Percentiles rank a stretch among this genome's conserved stretches.
Conservation (phyloP, 1,140 invertebrate genomes). For the Conus ventricosus region DNA sequence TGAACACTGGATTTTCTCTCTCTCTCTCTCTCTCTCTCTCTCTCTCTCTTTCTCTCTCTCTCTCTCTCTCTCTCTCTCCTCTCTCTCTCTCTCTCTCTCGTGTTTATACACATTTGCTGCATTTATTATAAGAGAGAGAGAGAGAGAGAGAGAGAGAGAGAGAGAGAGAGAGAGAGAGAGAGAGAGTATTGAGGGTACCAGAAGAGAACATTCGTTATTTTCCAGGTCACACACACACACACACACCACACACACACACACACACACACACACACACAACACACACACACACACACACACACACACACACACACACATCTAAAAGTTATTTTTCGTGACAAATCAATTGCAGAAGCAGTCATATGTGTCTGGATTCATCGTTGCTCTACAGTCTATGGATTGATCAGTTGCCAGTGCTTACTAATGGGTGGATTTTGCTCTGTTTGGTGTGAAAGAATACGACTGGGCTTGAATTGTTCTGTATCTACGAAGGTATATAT, state of each 20-base stretch:
- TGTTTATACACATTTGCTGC: too few relatives aligned
- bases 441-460: too few relatives aligned
- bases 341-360: background rate
- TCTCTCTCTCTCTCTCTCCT: too few relatives aligned
- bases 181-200: too few relatives aligned
- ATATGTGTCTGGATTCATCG: background rate
- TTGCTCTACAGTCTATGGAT: background rate
- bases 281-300: conserved; percentile 21
- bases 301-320: background rate
- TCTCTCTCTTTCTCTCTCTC: too few relatives aligned
- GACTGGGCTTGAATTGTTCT: too few relatives aligned
- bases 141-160: conserved; percentile 1
- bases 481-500: too few relatives aligned
- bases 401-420: background rate
- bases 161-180: background rate
- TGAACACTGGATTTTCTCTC: too few relatives aligned
- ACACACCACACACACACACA: background rate
- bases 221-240: background rate
- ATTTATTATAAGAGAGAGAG: background rate
- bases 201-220: background rate
- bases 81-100: too few relatives aligned
- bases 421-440: background rate
- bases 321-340: background rate
- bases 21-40: too few relatives aligned
- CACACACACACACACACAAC: background rate